A percentile compares a stretch with the other conserved stretches of the same genome.
phyloP scores from a whole-genome alignment of 1,140 invertebrate species.

The Tetramorium alpestre region DNA sequence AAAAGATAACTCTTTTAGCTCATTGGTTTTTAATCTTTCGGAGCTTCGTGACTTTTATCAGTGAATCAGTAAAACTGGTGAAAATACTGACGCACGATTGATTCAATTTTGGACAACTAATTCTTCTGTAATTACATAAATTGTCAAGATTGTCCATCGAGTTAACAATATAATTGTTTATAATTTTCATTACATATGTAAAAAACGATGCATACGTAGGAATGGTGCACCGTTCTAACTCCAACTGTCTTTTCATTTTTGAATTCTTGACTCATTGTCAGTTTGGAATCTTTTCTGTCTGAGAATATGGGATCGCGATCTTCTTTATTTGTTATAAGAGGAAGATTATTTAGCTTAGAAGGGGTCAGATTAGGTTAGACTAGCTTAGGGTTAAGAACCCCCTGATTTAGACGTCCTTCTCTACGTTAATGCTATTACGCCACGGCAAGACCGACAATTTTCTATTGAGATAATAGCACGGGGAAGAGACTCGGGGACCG shows the following conservation, averaged over 20 bases:
- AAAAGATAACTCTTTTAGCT: neutral
- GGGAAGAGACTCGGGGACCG: conserved; percentile 24
- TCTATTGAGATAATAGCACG: conserved; percentile 66
- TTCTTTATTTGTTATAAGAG: conserved; percentile 31
- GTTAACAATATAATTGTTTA: neutral
- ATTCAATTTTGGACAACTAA: neutral
- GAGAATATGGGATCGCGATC: neutral
- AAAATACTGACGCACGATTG: neutral
- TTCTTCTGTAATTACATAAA: neutral
- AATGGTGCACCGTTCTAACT: too few relatives aligned
- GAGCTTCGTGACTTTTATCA: neutral
- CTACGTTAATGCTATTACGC: conserved; percentile 44
- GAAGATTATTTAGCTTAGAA: conserved; percentile 29
- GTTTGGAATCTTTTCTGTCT: neutral
- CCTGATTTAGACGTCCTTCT: conserved; percentile 10
- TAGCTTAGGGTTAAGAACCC: conserved; percentile 35
- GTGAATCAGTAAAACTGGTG: neutral
- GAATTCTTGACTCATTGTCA: neutral
- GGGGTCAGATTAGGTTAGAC: conserved; percentile 24
- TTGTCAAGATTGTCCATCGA: neutral
- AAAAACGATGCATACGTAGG: neutral
- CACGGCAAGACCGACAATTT: conserved; percentile 57
- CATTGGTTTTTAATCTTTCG: neutral
- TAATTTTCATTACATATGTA: neutral
- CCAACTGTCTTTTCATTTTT: neutral